A percentile compares a stretch with the other conserved stretches of the same genome.
Evolutionary conservation across 2,113 vertebrate species (phyloP).

Genomic region (Gopherus flavomarginatus): DNA sequence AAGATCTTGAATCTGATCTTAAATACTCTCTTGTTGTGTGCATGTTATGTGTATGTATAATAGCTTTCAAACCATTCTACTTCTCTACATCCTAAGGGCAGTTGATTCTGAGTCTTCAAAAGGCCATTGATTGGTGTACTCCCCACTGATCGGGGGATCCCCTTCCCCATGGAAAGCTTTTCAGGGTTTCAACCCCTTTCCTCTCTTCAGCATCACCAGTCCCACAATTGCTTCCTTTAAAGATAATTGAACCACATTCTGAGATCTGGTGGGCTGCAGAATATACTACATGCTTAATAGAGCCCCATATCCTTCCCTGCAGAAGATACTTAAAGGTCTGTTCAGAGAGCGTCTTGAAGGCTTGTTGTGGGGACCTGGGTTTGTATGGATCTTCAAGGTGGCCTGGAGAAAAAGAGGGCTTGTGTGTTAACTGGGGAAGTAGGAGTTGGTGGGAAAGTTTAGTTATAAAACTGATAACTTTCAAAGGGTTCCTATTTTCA

Average conservation of each 20-base stretch:
- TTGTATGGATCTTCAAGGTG: neutral
- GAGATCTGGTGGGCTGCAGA: neutral
- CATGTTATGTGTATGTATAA: neutral
- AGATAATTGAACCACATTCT: neutral
- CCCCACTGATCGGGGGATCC: neutral
- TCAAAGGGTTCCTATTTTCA: neutral
- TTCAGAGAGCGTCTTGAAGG: neutral
- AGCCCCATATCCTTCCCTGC: neutral
- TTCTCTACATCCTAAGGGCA: neutral
- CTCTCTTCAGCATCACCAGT: neutral
- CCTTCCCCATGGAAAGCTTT: neutral
- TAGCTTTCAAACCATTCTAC: neutral
- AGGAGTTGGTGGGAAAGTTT: neutral
- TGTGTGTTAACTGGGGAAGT: neutral
- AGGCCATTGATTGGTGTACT: neutral
- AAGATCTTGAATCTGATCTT: neutral
- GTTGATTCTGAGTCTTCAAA: slow-evolving; percentile 6
- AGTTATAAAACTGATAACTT: neutral
- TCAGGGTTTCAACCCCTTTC: neutral
- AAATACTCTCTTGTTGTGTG: neutral
- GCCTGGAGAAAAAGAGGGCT: neutral
- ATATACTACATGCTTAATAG: neutral
- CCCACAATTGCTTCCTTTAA: neutral
- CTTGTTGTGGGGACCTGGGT: neutral
- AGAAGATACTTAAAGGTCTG: neutral